Base-by-base conservation (phyloP, 2,113 vertebrate genomes). In the Nestor notabilis region DNA sequence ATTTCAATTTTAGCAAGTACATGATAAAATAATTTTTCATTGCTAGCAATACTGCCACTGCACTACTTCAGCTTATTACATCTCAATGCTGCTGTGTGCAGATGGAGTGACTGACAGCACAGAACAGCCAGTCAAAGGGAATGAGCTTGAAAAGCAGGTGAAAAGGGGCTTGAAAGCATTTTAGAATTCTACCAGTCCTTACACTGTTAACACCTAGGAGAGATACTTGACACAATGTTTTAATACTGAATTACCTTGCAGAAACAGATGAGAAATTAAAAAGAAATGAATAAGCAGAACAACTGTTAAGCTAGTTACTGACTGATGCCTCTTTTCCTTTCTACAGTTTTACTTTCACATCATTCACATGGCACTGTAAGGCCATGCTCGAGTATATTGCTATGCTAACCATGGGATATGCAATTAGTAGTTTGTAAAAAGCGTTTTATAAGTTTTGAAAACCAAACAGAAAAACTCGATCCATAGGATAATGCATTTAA, bases 351-450 rank as follows among this genome's bases (percentile, higher is more conserved):
- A 33, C 6, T 55, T 74, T 49, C n/a, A 58, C 81, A 53, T 35
- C 17, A 24, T 55, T 74, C 64, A 28, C 10, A 43, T 17, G 23
- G 21, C 39, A 71, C 37, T 7, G 19, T 50, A 31, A 83, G 14
- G 3, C 18, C 35, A 50, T 0, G 1, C 4, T n/a, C n/a, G 29
- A 72, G 5, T 46, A 43, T 49, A 53, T 3, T 46, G 4, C n/a
- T 80, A 24, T 16, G 13, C 27, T 76, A 18, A 63, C 21, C 21
- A 43, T 0, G 0, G 61, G 37, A 68, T 25, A 9, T 3, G 13
- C 70, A 27, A 66, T 37, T 18, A 61, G 70, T 14, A 79, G 15
- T 53, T 70, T 23, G 5, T 6, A 39, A 56, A 74, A 70, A 14
- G 7, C 14, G 4, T 39, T 90, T 49, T 66, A 33, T 6, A 66